Conservation (phyloP, 2,113 vertebrate genomes). For the Struthio camelus region DNA sequence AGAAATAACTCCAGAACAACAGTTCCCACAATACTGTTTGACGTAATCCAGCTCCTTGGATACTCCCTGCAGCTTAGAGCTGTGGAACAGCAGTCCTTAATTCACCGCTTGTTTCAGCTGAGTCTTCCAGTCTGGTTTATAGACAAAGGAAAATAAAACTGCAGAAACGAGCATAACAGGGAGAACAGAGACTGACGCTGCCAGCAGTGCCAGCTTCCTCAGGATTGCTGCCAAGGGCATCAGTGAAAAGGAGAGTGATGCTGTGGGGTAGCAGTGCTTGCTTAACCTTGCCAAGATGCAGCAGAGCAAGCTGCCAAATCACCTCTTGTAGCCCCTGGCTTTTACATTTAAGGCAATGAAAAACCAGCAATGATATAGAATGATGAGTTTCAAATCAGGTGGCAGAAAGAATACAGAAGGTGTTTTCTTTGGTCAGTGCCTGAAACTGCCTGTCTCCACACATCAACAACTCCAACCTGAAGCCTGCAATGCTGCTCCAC, state of each 20-base stretch:
- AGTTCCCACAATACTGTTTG: not conserved
- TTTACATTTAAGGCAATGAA: not conserved
- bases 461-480: not conserved
- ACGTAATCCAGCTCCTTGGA: not conserved
- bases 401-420: not conserved
- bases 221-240: too few relatives aligned
- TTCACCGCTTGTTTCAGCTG: not conserved
- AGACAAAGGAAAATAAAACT: not conserved
- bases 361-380: not conserved
- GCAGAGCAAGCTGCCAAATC: not conserved
- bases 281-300: not conserved
- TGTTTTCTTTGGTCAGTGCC: accelerated
- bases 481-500: not conserved
- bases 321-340: not conserved
- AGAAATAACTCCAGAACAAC: not conserved
- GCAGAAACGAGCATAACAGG: not conserved
- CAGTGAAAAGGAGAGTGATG: not conserved
- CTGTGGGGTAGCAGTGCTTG: not conserved
- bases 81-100: not conserved
- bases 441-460: not conserved
- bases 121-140: not conserved
- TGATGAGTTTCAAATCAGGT: not conserved
- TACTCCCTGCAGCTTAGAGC: not conserved
- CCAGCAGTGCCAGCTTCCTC: not conserved
- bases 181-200: not conserved